Evolutionary conservation across 2,113 vertebrate genomes (phyloP), one percentile per base, ranked within the genome.

Genomic region (Poicephalus gulielmi): DNA sequence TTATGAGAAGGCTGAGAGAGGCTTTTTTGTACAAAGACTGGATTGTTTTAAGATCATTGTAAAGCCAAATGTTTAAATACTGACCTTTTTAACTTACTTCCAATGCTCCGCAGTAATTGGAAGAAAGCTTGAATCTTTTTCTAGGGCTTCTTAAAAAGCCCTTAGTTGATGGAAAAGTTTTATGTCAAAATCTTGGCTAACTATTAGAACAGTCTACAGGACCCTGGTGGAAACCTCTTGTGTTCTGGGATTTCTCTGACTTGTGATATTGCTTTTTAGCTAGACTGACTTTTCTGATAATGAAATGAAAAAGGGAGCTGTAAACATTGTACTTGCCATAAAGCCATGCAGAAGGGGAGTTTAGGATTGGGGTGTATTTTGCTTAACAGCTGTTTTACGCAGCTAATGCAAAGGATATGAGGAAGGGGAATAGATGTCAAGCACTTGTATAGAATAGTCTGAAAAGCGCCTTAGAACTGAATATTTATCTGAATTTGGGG

Each of bases 21-120:
- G 9, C 2, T 63, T 87, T 86, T 90, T 92, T 39, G 33, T 9
- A 24, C 25, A 89, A 77, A 68, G 60, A 37, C 9, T 85, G 46
- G 57, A 39, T 75, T 92, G 94, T 91, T 95, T 89, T 62, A 52
- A 94, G 70, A 47, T 78, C 47, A 44, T n/a, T 95, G 46, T 83
- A 83, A 95, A 93, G 84, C 78, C 75, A 82, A 95, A 77, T 77
- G 49, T 85, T 94, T 95, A 86, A 94, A 81, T 88, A 73, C 20
- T 18, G 57, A 47, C 55, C n/a, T 1, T 35, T 93, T 88, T 75
- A 73, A 85, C 84, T 74, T 44, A 47, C 59, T 95, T 94, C 16
- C 52, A 89, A 0, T 55, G 10, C 52, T 89, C 69, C 59, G 35
- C 91, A 91, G 73, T 84, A 68, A 86, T 27, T 86, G 55, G 74